Base-by-base conservation (phyloP, 64 coral and sea anemone genomes). In the Astreopora myriophthalma region DNA sequence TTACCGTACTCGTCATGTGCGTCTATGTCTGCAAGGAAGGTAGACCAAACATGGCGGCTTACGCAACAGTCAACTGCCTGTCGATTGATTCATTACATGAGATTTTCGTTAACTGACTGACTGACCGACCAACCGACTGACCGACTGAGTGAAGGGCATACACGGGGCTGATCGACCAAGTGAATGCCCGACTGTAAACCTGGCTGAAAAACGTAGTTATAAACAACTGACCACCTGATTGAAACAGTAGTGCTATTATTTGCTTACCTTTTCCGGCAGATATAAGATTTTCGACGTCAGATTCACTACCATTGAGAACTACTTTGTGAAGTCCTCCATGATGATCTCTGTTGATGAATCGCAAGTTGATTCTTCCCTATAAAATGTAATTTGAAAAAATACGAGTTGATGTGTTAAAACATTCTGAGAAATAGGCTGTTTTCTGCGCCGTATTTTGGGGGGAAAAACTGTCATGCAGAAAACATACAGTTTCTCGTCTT, bases 1-100 rank as follows among this genome's bases (percentile, higher is more conserved):
- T 97, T 97, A 22, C 95, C 95, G 71, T 97, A 97, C 19, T 97
- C 87, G 39, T 97, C 95, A 51, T 97, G 95, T 24, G 95, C 92
- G 65, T 97, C 93, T 55, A 97, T 94, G 34, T 97, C 95, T 97
- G 64, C 65, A 61, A 64, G 3, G 3, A 48, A 52, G 51, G 51
- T 19, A n/a, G n/a, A n/a, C n/a, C n/a, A n/a, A n/a, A n/a, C n/a
- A n/a, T n/a, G 51, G 40, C 17, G 40, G 40, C 40, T 55, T 13
- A 14, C 3, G 51, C 51, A 46, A 14, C 51, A 55, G 51, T 55
- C 17, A 22, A 55, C 51, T 55, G 51, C 51, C 17, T 19, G 3
- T n/a, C n/a, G n/a, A n/a, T n/a, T n/a, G n/a, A n/a, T n/a, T n/a
- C 11, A 44, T 44, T 44, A 44, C 40, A 44, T 44, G 40, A 55